Conservation (phyloP, 2,888 invertebrate species). For the Drosophila neotestacea region DNA sequence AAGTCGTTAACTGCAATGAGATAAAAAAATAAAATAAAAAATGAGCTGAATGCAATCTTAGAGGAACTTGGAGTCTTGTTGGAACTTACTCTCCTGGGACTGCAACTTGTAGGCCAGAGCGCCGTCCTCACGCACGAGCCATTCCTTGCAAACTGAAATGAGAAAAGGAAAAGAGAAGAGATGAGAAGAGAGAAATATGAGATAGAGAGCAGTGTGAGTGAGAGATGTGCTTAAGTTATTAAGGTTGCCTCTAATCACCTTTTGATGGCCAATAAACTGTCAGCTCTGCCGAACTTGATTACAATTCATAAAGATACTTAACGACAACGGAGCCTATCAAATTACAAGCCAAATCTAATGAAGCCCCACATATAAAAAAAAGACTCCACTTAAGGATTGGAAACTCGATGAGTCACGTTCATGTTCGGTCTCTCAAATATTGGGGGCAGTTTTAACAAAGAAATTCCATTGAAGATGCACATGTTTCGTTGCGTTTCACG, state of each 20-base stretch:
- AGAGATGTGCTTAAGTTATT: conserved; percentile 34
- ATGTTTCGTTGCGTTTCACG: conserved; percentile 35
- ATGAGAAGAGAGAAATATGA: neutral
- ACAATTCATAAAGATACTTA: conserved; percentile 57
- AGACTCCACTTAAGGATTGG: conserved; percentile 44
- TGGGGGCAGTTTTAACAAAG: conserved; percentile 65
- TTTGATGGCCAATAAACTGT: conserved; percentile 55
- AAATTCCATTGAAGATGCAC: conserved; percentile 74
- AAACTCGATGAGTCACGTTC: conserved; percentile 69
- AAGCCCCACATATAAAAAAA: conserved; percentile 52
- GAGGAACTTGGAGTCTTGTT: conserved; percentile 5
- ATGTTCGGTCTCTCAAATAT: conserved; percentile 13
- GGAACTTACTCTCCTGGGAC: conserved; percentile 91
- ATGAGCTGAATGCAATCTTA: conserved; percentile 16
- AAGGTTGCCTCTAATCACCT: conserved; percentile 50
- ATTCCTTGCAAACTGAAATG: conserved; percentile 91
- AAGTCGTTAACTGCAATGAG: conserved; percentile 89
- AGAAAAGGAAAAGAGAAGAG: conserved; percentile 1
- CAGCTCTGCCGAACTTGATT: conserved; percentile 40
- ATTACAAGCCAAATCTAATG: conserved; percentile 66
- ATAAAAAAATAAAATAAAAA: conserved; percentile 18
- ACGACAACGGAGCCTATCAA: conserved; percentile 60
- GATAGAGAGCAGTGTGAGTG: neutral
- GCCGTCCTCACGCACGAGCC: conserved; percentile 93
- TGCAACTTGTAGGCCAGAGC: conserved; percentile 92